Conservation (phyloP, 2,888 invertebrate species). For the Sphaerophoria taeniata region DNA sequence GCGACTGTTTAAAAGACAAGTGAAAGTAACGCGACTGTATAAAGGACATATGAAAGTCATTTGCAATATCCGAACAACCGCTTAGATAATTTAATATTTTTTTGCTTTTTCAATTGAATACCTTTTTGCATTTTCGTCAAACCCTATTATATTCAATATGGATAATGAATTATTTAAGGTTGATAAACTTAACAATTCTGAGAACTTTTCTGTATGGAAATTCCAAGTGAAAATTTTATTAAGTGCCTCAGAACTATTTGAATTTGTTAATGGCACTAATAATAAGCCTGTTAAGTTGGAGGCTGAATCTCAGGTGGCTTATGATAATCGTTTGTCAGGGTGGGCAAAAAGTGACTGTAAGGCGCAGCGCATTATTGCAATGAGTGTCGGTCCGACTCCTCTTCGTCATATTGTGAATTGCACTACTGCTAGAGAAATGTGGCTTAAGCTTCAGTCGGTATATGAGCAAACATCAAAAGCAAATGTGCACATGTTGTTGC, state of each 20-base stretch:
- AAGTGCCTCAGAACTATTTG: not conserved
- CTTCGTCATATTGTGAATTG: conserved; percentile 19
- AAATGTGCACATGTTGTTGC: conserved; percentile 8
- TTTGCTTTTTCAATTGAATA: not conserved
- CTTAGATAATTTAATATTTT: not conserved
- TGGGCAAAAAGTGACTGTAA: conserved; percentile 17
- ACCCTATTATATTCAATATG: not conserved
- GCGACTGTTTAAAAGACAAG: no score
- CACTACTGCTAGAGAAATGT: not conserved
- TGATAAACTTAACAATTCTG: not conserved
- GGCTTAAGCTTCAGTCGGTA: conserved; percentile 13
- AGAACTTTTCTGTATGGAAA: not conserved
- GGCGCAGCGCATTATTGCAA: conserved; percentile 20
- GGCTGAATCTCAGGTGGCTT: no score
- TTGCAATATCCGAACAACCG: not conserved
- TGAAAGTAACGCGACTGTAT: not conserved
- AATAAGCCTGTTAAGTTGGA: no score
- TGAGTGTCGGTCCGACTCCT: conserved; percentile 17
- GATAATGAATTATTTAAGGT: not conserved
- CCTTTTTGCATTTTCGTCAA: not conserved
- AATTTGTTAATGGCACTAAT: not conserved
- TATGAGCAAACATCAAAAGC: conserved; percentile 6
- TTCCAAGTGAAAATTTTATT: not conserved
- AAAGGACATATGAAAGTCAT: conserved; percentile 6
- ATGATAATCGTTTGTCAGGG: conserved; percentile 6